These are phyloP conservation scores for Anthopleura xanthogrammica DNA, from an alignment of 92 coral and sea anemone species.

Conservation along the genomic window DNA sequence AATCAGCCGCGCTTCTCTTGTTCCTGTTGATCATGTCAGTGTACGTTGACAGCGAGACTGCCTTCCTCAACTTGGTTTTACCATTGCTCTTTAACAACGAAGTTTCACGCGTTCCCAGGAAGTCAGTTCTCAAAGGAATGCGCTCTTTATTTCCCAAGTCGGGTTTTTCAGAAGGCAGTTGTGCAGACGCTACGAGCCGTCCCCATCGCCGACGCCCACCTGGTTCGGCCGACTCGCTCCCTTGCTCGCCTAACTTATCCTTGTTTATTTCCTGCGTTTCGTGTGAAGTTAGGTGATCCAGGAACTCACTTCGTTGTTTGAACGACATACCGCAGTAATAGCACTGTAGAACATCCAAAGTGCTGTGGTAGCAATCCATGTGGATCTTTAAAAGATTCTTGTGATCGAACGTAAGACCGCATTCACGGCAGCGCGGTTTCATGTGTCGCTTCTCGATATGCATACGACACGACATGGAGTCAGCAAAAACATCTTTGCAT, in stretches of 20 bases:
- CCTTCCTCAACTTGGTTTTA: slow-evolving; percentile 34
- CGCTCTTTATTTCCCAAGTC: slow-evolving; percentile 4
- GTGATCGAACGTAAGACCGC: slow-evolving; percentile 83
- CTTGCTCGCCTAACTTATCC: slow-evolving; percentile 30
- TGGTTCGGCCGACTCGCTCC: slow-evolving; percentile 13
- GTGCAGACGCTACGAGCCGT: slow-evolving; percentile 43
- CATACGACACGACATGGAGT: slow-evolving; percentile 54
- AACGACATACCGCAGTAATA: slow-evolving; percentile 80
- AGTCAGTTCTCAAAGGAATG: not conserved
- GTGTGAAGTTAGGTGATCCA: slow-evolving; percentile 82
- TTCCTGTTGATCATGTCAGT: slow-evolving; percentile 23
- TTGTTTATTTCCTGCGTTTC: slow-evolving; percentile 44
- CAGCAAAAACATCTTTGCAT: slow-evolving; percentile 65
- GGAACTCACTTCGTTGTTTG: slow-evolving; percentile 72
- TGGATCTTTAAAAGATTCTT: slow-evolving; percentile 80
- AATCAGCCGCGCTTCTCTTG: slow-evolving; percentile 32
- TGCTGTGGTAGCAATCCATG: slow-evolving; percentile 83
- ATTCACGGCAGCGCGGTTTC: slow-evolving; percentile 78
- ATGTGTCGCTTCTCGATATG: slow-evolving; percentile 77
- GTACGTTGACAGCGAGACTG: slow-evolving; percentile 34
- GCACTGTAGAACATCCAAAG: slow-evolving; percentile 70
- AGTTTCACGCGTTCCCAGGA: not conserved
- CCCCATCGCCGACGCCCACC: slow-evolving; percentile 48
- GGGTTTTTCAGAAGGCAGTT: slow-evolving; percentile 21
- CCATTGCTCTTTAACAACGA: slow-evolving; percentile 4